Base-by-base conservation (phyloP, 2,888 invertebrate genomes). In the Hemicrepidius hirtus region DNA sequence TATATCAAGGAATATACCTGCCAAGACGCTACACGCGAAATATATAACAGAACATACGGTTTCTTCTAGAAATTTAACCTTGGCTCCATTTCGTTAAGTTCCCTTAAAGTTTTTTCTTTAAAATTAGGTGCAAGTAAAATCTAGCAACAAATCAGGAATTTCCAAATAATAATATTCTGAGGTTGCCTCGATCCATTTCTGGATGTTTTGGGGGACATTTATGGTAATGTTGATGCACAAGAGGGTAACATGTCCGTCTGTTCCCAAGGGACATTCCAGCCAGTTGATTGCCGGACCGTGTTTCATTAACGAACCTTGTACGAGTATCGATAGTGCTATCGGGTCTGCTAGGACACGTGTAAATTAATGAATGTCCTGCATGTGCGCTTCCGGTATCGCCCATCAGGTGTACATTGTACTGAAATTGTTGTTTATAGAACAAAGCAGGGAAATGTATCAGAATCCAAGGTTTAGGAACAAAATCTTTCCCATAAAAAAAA, bases 271-370 rank as follows among this genome's bases (percentile, higher is more conserved):
- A 71, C 55, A 59, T 67, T 68, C 63, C 49, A 68, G 63, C 40
- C 37, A 76, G 81, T 79, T 85, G 85, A 86, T 85, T 86, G 84
- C 83, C 78, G 82, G 82, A 79, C 84, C 84, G 82, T 85, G 86
- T 86, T 86, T 85, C 85, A 86, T 86, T 86, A 86, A 82, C 81
- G 82, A 79, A 78, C 80, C 83, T 79, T 84, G 83, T 84, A 80
- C 77, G 74, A 77, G 74, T 77, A 80, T 79, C 77, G 80, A 81
- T 79, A 78, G 78, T 74, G 78, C 79, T 79, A 82, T 80, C 80
- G 79, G 79, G 74, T 76, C 76, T 79, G 74, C 77, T 71, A 76
- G 71, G 74, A 71, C 77, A 73, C 68, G 76, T 66, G 66, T 71
- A 71, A 71, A 71, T 71, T 71, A 71, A 79, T 72, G 77, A 77